These are phyloP conservation scores for Haemorhous mexicanus DNA, from an alignment of 2,113 vertebrate genomes.

Conservation along the genomic window DNA sequence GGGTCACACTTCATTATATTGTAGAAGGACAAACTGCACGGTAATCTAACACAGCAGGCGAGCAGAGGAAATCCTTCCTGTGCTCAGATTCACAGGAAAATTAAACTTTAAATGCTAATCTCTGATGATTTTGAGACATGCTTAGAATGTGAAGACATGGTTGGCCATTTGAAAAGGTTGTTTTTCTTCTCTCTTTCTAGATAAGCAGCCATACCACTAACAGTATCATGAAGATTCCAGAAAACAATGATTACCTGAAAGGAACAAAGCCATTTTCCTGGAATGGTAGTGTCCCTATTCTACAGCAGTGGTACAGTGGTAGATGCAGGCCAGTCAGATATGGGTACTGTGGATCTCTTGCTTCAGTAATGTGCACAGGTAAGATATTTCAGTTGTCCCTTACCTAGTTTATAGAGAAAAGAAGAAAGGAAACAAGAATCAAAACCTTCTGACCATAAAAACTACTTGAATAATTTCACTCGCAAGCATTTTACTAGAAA, in stretches of 20 bases:
- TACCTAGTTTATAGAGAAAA: not conserved
- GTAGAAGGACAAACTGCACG: not conserved
- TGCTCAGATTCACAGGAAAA: not conserved
- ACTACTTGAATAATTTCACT: not conserved
- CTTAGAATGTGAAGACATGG: not conserved
- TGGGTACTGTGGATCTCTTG: conserved; percentile 1
- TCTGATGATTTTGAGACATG: not conserved
- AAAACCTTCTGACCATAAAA: not conserved
- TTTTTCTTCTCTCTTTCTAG: not conserved
- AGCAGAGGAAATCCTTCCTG: not conserved
- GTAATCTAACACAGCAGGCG: not conserved
- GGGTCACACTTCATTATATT: not conserved
- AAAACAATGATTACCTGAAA: conserved; percentile 47
- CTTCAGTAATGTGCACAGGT: conserved; percentile 49
- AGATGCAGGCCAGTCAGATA: conserved; percentile 27
- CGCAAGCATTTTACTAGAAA: not conserved
- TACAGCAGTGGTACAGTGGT: conserved; percentile 34
- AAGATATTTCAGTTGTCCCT: not conserved
- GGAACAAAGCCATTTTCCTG: conserved; percentile 40
- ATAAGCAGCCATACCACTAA: conserved; percentile 44
- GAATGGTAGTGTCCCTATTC: conserved; percentile 48
- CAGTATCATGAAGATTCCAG: conserved; percentile 47
- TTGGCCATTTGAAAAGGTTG: not conserved
- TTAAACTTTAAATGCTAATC: not conserved
- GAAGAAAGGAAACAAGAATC: not conserved